Conservation (phyloP, 2,797 vertebrate species). For the Gallinago stenura region DNA sequence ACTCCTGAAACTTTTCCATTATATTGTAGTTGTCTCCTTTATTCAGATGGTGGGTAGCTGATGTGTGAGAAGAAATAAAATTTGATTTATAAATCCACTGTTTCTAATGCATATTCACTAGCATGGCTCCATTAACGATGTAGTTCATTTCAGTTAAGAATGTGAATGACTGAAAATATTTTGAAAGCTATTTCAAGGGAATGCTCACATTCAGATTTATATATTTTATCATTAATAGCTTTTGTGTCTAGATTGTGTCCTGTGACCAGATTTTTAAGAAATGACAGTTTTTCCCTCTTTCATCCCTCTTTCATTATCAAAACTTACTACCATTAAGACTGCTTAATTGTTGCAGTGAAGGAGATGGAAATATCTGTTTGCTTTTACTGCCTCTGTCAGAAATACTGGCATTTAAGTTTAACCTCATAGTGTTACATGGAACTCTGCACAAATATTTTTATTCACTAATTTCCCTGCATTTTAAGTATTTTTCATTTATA, state of each 20-base stretch:
- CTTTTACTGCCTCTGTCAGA: neutral
- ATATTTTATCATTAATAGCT: neutral
- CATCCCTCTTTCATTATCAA: neutral
- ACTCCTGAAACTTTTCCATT: conserved; percentile 80
- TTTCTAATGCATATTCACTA: conserved; percentile 5
- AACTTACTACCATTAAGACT: neutral
- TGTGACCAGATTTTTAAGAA: neutral
- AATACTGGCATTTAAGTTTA: neutral
- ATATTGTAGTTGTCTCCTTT: conserved; percentile 75
- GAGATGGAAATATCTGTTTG: neutral
- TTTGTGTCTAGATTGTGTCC: neutral
- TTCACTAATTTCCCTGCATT: neutral
- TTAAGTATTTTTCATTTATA: neutral
- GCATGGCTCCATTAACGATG: neutral
- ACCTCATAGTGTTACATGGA: neutral
- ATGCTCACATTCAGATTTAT: neutral
- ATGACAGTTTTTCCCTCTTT: neutral
- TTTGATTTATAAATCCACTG: neutral
- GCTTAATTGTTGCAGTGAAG: neutral
- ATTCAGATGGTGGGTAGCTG: conserved; percentile 57
- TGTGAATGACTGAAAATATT: neutral
- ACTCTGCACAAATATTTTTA: neutral
- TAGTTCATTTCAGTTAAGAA: neutral
- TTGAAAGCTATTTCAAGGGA: neutral
- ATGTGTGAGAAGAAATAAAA: conserved; percentile 36